Conservation (phyloP, 2,888 invertebrate genomes). For the Diarsia rubi region DNA sequence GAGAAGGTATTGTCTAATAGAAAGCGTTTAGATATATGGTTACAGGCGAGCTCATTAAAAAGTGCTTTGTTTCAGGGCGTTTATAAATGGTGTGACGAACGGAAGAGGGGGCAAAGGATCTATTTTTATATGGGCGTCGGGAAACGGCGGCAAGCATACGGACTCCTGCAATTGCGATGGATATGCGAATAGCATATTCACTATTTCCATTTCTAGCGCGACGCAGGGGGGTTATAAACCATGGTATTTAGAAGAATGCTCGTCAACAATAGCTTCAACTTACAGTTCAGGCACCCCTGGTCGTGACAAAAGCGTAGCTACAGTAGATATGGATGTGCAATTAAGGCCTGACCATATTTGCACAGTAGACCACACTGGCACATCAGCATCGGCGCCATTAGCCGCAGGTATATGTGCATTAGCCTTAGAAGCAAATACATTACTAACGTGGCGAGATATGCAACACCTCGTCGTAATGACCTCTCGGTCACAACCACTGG, state of each 20-base stretch:
- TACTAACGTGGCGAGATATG: slow-evolving; percentile 99
- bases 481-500: slow-evolving; percentile 96
- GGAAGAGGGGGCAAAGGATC: slow-evolving; percentile 98
- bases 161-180: slow-evolving; percentile 99
- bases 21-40: slow-evolving; percentile 66
- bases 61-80: slow-evolving; percentile 92
- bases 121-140: slow-evolving; percentile 99
- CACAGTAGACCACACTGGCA: slow-evolving; percentile 97
- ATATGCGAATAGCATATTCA: slow-evolving; percentile 99
- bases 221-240: slow-evolving; percentile 98
- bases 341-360: slow-evolving; percentile 96
- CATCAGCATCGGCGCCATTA: slow-evolving; percentile 98
- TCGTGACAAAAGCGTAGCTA: slow-evolving; percentile 97
- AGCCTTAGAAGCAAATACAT: slow-evolving; percentile 97
- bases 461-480: slow-evolving; percentile 98
- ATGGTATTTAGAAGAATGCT: slow-evolving; percentile 99
- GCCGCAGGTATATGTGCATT: slow-evolving; percentile 98
- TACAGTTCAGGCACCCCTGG: slow-evolving; percentile 99
- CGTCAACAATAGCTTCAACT: slow-evolving; percentile 99
- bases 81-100: slow-evolving; percentile 97
- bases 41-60: slow-evolving; percentile 83
- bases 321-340: slow-evolving; percentile 97
- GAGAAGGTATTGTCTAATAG: slow-evolving; percentile 88
- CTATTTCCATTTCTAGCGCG: slow-evolving; percentile 99
- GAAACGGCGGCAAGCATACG: slow-evolving; percentile 98